Percentiles rank a stretch among this genome's conserved stretches.
Conservation (phyloP, 2,113 vertebrate species). For the Otus sunia region DNA sequence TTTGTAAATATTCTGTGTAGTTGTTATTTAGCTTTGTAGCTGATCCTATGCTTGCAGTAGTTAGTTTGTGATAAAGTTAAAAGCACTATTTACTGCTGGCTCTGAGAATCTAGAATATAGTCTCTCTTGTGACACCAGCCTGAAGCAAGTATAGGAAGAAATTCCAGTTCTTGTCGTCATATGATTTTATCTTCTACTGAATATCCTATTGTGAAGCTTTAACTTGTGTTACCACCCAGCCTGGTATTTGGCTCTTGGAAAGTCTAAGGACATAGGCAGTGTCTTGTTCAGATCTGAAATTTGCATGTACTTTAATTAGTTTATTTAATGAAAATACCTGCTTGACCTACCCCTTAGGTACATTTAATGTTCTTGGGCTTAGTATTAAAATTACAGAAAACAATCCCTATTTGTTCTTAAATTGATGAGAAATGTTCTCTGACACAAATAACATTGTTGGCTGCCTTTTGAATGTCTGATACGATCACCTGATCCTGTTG, state of each 20-base stretch:
- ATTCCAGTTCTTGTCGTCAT: neutral
- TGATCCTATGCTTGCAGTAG: accelerated
- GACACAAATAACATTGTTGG: neutral
- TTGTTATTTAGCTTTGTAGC: neutral
- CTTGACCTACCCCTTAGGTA: neutral
- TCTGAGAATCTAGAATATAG: neutral
- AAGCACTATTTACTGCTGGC: neutral
- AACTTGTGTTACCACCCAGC: neutral
- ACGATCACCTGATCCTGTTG: neutral
- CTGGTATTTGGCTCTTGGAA: neutral
- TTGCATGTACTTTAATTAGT: neutral
- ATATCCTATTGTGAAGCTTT: neutral
- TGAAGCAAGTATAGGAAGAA: neutral
- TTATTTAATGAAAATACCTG: neutral
- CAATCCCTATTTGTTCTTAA: neutral
- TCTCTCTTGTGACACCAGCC: neutral
- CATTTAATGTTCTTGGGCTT: neutral
- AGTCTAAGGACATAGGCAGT: neutral
- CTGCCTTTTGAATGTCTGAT: neutral
- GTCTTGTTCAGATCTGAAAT: neutral
- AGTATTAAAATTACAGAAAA: neutral
- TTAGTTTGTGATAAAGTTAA: neutral
- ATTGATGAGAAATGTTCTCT: neutral
- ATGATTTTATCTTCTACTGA: neutral
- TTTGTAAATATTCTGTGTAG: neutral